Conservation (phyloP, 2,113 vertebrate genomes). For the Eudorcas thomsonii region DNA sequence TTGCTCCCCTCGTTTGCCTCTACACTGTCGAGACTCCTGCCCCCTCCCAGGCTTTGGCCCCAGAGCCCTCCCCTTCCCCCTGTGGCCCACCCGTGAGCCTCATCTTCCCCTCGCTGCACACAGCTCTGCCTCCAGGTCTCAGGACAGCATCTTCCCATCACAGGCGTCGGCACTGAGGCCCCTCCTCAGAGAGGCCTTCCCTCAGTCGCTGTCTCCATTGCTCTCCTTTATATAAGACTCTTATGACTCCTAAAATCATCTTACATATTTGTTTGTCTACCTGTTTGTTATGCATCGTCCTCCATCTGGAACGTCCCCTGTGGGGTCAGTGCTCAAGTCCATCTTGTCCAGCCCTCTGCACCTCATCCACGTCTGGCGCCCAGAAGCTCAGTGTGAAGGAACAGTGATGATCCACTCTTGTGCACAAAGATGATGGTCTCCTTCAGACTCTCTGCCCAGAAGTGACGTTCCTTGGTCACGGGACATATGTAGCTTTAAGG, state of each 20-base stretch:
- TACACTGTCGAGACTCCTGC: not conserved
- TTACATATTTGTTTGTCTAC: not conserved
- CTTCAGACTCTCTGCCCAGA: not conserved
- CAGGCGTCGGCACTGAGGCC: not conserved
- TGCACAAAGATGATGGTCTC: not conserved
- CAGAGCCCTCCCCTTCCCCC: not conserved
- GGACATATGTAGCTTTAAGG: not conserved
- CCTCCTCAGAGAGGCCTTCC: not conserved
- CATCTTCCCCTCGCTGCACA: no score
- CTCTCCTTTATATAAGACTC: not conserved
- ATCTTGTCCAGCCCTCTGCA: not conserved
- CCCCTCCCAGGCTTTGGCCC: not conserved
- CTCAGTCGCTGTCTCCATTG: not conserved
- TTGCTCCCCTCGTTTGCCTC: not conserved
- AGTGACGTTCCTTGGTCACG: not conserved
- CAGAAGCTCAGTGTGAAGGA: not conserved
- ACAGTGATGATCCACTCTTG: not conserved
- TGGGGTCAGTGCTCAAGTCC: not conserved
- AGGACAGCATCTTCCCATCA: not conserved
- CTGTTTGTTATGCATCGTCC: not conserved
- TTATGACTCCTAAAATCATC: not conserved
- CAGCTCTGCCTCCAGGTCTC: not conserved
- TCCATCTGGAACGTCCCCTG: not conserved
- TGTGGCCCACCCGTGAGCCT: not conserved
- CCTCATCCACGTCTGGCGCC: fast-evolving